Evolutionary conservation across 2,888 invertebrate species (phyloP).

Genomic region (Ectropis crepuscularia): DNA sequence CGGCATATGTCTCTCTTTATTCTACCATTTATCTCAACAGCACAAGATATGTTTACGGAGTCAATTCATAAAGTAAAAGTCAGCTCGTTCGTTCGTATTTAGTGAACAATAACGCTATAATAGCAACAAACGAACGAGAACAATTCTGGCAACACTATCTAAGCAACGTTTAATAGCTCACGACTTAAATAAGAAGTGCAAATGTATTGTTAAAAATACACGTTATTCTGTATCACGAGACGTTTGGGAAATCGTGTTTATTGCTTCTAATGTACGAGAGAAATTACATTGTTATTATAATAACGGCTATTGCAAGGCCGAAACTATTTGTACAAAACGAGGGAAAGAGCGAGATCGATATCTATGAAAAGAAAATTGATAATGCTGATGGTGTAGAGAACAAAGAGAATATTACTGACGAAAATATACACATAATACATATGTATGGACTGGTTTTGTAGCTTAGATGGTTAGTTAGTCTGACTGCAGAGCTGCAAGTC

Average conservation of each 20-base stretch:
- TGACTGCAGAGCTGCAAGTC: too few species aligned
- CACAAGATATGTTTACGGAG: too few species aligned
- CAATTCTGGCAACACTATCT: slow-evolving; percentile 42
- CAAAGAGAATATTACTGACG: too few species aligned
- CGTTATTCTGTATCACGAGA: slow-evolving; percentile 57
- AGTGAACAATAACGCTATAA: too few species aligned
- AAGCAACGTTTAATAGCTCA: slow-evolving; percentile 70
- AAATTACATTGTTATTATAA: slow-evolving; percentile 27
- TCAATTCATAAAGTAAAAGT: too few species aligned
- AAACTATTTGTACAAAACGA: slow-evolving; percentile 13
- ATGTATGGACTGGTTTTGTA: too few species aligned
- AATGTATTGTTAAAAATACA: slow-evolving; percentile 54
- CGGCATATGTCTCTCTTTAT: too few species aligned
- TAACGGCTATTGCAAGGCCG: slow-evolving; percentile 5
- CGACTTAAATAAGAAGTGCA: slow-evolving; percentile 64
- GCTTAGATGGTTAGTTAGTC: too few species aligned
- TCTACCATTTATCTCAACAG: too few species aligned
- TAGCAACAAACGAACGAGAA: background rate
- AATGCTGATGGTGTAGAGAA: background rate
- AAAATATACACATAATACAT: too few species aligned
- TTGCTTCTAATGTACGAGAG: slow-evolving; percentile 68
- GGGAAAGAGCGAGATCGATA: slow-evolving; percentile 1
- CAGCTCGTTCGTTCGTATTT: too few species aligned
- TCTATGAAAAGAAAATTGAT: background rate
- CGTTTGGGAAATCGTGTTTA: slow-evolving; percentile 62